A percentile compares a stretch with the other conserved stretches of the same genome.
Conservation (phyloP, 23 tunicate genomes). For the Clavelina lepadiformis region DNA sequence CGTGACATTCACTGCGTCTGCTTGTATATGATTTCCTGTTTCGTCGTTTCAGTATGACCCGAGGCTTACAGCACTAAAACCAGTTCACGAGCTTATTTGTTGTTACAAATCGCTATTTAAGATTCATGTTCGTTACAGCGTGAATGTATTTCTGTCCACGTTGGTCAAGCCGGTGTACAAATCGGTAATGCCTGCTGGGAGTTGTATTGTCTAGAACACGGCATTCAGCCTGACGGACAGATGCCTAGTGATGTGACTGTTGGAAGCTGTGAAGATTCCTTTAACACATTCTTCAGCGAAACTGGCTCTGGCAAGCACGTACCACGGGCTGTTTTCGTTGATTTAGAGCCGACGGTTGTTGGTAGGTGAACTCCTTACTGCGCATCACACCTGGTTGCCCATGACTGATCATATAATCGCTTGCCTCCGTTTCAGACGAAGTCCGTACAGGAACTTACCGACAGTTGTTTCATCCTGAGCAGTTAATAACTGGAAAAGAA, state of each 20-base stretch:
- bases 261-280: constrained; percentile 37
- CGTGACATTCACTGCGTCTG: too few relatives aligned
- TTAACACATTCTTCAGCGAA: constrained; percentile 75
- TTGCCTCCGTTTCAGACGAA: constrained; percentile 42
- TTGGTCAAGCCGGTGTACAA: constrained; percentile 21
- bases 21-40: too few relatives aligned
- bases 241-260: neutral
- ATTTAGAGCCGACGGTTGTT: constrained; percentile 74
- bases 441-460: constrained; percentile 66
- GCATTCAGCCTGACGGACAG: constrained; percentile 3
- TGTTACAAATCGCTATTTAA: too few relatives aligned
- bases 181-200: constrained; percentile 29
- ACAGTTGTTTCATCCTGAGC: constrained; percentile 74
- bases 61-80: too few relatives aligned
- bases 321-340: constrained; percentile 67
- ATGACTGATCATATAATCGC: too few relatives aligned
- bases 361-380: constrained; percentile 14
- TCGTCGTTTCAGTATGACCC: too few relatives aligned
- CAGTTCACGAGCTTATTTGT: too few relatives aligned
- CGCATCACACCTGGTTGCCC: too few relatives aligned
- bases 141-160: constrained; percentile 20
- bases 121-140: too few relatives aligned
- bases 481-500: constrained; percentile 76
- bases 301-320: constrained; percentile 74
- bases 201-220: constrained; percentile 17